Conservation (phyloP, 2,113 vertebrate species). For the Suricata suricatta region DNA sequence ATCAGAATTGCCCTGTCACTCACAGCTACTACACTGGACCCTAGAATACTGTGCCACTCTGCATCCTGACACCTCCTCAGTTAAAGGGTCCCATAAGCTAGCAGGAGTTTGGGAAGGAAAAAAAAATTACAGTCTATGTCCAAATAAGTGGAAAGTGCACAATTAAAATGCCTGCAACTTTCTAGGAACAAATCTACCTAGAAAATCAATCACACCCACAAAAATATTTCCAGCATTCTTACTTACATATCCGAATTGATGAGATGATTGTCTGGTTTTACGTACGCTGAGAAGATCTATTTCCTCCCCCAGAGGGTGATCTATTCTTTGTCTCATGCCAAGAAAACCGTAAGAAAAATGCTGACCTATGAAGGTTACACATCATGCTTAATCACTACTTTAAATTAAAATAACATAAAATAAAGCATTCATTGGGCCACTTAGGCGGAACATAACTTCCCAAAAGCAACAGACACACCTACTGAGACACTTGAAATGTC, state of each 20-base stretch:
- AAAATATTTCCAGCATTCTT: constrained; percentile 35
- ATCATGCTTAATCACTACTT: constrained; percentile 53
- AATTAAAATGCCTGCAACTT: constrained; percentile 41
- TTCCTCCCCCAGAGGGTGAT: constrained; percentile 38
- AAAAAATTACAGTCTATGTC: neutral
- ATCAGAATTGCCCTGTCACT: neutral
- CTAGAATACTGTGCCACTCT: neutral
- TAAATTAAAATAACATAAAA: constrained; percentile 64
- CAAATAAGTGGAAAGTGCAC: neutral
- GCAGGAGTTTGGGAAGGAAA: neutral
- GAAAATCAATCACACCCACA: constrained; percentile 48
- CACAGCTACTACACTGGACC: neutral
- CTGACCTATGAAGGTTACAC: constrained; percentile 61
- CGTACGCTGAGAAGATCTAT: neutral
- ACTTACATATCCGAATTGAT: constrained; percentile 23
- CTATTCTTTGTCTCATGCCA: constrained; percentile 55
- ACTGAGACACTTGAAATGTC: constrained; percentile 59
- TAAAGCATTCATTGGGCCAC: constrained; percentile 23
- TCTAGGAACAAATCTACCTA: constrained; percentile 62
- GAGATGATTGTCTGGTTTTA: constrained; percentile 47
- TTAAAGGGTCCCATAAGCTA: neutral
- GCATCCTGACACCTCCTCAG: neutral
- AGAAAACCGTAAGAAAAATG: constrained; percentile 64
- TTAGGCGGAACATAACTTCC: constrained; percentile 5
- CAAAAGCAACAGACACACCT: constrained; percentile 69